A percentile compares a stretch with the other conserved stretches of the same genome.
Conservation (phyloP, 2,888 invertebrate genomes). For the Hirtodrosophila confusa region DNA sequence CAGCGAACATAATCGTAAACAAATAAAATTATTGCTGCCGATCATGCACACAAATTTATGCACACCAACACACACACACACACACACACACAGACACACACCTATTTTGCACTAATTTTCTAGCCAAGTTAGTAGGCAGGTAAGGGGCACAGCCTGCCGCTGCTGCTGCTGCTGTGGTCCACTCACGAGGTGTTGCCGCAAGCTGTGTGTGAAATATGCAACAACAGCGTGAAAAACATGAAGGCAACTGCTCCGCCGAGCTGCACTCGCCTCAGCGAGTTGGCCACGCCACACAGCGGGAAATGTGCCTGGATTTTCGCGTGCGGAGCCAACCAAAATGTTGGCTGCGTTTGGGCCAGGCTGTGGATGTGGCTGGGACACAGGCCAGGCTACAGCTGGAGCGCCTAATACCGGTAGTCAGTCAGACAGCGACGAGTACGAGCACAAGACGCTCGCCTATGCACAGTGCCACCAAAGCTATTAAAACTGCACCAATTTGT, state of each 20-base stretch:
- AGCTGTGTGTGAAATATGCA: constrained; percentile 80
- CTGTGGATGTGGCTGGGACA: constrained; percentile 19
- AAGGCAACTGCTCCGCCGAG: constrained; percentile 52
- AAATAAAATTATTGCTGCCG: constrained; percentile 81
- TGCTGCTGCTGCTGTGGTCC: constrained; percentile 44
- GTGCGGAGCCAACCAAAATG: constrained; percentile 43
- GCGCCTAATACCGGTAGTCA: constrained; percentile 71
- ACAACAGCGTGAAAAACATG: constrained; percentile 78
- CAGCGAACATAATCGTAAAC: constrained; percentile 80
- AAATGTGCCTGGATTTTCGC: constrained; percentile 67
- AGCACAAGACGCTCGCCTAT: constrained; percentile 9
- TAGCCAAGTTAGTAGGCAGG: constrained; percentile 34
- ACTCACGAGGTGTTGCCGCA: constrained; percentile 76
- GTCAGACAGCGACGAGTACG: constrained; percentile 41
- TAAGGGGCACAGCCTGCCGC: constrained; percentile 6
- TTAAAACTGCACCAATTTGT: neutral
- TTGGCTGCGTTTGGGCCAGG: constrained; percentile 7
- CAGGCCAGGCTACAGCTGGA: constrained; percentile 33
- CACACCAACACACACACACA: constrained; percentile 49
- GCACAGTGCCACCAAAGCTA: constrained; percentile 34
- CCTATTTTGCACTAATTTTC: constrained; percentile 75
- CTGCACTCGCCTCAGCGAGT: constrained; percentile 1
- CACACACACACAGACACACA: constrained; percentile 10
- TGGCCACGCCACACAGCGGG: constrained; percentile 69
- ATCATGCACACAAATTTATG: constrained; percentile 79